Percentiles rank a stretch among this genome's conserved stretches.
phyloP scores from a whole-genome alignment of 2,113 vertebrate species.

The Ammospiza nelsoni region DNA sequence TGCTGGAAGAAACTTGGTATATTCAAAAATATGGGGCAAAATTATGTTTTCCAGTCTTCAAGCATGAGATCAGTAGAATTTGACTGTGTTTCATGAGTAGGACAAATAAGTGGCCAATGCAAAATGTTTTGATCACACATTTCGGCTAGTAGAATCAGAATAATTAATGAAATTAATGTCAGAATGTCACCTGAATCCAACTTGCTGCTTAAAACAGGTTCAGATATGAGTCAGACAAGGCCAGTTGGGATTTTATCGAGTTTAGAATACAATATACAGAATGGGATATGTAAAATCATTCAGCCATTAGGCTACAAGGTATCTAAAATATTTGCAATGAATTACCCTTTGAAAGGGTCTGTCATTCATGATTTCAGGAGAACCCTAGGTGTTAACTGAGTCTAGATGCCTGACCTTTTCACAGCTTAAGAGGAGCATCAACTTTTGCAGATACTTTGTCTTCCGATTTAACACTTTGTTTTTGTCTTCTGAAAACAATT shows the following conservation, averaged over 20 bases:
- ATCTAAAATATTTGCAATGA: not conserved
- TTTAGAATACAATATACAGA: no score
- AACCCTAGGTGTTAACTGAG: not conserved
- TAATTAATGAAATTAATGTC: not conserved
- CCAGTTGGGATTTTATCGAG: no score
- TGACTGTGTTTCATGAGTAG: not conserved
- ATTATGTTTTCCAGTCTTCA: not conserved
- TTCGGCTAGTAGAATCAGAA: not conserved
- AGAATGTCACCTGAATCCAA: no score
- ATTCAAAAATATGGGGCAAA: not conserved
- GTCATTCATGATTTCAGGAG: not conserved
- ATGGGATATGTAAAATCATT: no score
- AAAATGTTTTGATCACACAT: not conserved
- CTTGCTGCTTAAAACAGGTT: no score
- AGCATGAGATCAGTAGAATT: not conserved
- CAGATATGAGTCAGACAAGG: no score
- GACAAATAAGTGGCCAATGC: not conserved
- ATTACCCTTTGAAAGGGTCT: not conserved
- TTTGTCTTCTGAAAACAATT: not conserved
- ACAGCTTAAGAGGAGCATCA: not conserved
- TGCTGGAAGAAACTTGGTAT: not conserved
- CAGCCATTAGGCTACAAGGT: no score
- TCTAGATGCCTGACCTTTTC: not conserved
- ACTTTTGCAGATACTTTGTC: not conserved
- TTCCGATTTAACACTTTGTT: not conserved